Base-by-base conservation (phyloP, 37 sponge, comb jelly and placozoan genomes). In the Eunapius fragilis region DNA sequence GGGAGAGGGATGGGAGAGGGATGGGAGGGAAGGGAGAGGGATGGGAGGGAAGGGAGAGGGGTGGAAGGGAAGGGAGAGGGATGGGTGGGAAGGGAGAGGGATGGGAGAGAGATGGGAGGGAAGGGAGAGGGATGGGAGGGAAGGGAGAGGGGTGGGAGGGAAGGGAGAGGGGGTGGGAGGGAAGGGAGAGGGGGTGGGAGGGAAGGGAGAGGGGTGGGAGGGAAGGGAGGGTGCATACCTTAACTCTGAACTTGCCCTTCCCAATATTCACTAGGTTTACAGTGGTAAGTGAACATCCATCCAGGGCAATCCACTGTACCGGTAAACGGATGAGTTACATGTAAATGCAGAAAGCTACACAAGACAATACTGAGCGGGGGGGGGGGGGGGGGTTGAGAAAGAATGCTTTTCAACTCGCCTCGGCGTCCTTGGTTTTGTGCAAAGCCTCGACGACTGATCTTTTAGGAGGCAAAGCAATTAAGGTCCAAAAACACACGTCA, bases 181-280 rank as follows among this genome's bases (percentile, higher is more conserved):
- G 47, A 45, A 45, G 47, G 9, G 47, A 45, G 47, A 9, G 47
- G 4, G 47, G 47, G 32, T 12, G 32, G 32, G 73, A 32, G 32
- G 32, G 5, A 72, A 11, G 32, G 73, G 32, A 72, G 47, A 9
- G 47, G 47, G 9, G 9, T 4, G 47, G 47, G 47, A 45, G 47
- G 47, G 9, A 35, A 28, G 36, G 31, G 76, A 30, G 35, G 25
- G n/a, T 25, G 31, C 9, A 9, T 79, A 93, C 88, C 85, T 89
- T 87, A 28, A 95, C 87, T 72, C 72, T 69, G 25, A 71, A 82
- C 25, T 89, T 24, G 25, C 95, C 95, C 25, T 75, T 49, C 5
- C 95, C 95, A 49, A 91, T 91, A 26, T 71, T 74, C 71, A 95
- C 81, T 31, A 95, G 76, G 33, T 88, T 38, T n/a, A 86, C 87